phyloP scores from a whole-genome alignment of 2,888 invertebrate species.

The Eugnorisma glareosa region DNA sequence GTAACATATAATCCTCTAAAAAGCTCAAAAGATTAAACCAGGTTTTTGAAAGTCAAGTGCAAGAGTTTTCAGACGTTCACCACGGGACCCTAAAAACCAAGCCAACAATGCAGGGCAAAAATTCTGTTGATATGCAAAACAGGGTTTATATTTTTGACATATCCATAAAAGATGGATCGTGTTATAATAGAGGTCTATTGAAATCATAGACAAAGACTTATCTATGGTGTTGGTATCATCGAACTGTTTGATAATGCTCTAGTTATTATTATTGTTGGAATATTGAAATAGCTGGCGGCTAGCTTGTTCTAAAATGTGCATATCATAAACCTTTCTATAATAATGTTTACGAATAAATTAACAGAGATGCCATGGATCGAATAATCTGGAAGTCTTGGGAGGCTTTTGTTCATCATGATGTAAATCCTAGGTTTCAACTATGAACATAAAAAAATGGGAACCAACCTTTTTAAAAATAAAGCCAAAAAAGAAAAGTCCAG shows the following conservation, averaged over 20 bases:
- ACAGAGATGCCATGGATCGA: not conserved
- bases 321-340: not conserved
- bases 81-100: conserved; percentile 52
- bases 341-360: not conserved
- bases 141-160: conserved; percentile 82
- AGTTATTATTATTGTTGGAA: conserved; percentile 41
- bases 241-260: conserved; percentile 53
- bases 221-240: conserved; percentile 56
- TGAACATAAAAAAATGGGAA: no score
- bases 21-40: not conserved
- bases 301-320: not conserved
- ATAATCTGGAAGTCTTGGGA: not conserved
- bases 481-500: no score
- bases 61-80: not conserved
- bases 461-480: not conserved
- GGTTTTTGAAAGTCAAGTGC: not conserved
- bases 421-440: no score
- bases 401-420: no score
- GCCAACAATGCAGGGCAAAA: conserved; percentile 70
- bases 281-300: conserved; percentile 20
- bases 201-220: conserved; percentile 65
- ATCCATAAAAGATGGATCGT: conserved; percentile 87
- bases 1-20: not conserved
- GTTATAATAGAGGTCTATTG: conserved; percentile 79
- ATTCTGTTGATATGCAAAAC: conserved; percentile 87